Conservation (phyloP, 2,888 invertebrate species). For the Asteroscopus sphinx region DNA sequence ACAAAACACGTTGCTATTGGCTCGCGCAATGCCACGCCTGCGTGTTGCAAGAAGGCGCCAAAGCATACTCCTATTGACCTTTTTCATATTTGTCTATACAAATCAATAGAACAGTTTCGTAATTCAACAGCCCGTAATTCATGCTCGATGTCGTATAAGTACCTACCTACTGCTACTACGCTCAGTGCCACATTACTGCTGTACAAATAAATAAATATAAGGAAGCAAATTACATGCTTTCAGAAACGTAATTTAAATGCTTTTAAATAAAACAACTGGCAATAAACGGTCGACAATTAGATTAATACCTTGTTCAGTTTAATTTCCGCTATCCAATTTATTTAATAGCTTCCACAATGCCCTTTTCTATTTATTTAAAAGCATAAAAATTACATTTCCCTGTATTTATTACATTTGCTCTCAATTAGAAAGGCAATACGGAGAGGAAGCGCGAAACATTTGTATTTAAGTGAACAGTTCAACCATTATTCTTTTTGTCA, state of each 20-base stretch:
- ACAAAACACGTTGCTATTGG: too few relatives aligned
- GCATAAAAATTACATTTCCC: slow-evolving; percentile 48
- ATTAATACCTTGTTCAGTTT: slow-evolving; percentile 51
- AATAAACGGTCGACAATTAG: slow-evolving; percentile 46
- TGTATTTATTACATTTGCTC: slow-evolving; percentile 36
- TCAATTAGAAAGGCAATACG: slow-evolving; percentile 33
- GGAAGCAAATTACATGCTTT: slow-evolving; percentile 1
- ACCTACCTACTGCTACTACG: too few relatives aligned
- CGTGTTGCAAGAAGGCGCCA: too few relatives aligned
- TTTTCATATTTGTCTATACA: too few relatives aligned
- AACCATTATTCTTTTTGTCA: neutral
- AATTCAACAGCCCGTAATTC: too few relatives aligned
- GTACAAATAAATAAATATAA: neutral
- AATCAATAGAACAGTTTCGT: too few relatives aligned
- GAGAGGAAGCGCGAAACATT: slow-evolving; percentile 7
- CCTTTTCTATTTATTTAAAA: slow-evolving; percentile 50
- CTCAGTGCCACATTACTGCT: too few relatives aligned
- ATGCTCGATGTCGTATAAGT: too few relatives aligned
- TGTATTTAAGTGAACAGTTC: slow-evolving; percentile 11
- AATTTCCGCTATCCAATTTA: slow-evolving; percentile 54
- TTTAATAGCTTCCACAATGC: slow-evolving; percentile 46
- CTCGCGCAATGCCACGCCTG: too few relatives aligned
- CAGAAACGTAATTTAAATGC: slow-evolving; percentile 26
- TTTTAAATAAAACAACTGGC: slow-evolving; percentile 25
- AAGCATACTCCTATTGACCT: too few relatives aligned